Evolutionary conservation across 53 echinoderm and acorn worm genomes (phyloP).

Genomic region (Echinometra lucunter): DNA sequence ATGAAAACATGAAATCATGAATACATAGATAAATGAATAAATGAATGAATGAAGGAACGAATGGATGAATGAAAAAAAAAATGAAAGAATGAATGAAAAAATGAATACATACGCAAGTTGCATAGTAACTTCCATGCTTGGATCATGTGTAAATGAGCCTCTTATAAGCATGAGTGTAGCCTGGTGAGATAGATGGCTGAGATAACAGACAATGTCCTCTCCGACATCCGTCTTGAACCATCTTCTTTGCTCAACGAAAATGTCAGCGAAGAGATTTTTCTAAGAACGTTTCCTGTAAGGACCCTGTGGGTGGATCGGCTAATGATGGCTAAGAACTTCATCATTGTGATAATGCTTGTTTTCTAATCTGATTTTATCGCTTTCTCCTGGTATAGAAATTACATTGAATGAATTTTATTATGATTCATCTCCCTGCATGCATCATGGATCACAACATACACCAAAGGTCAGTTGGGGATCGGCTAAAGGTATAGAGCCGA

Average conservation of each 20-base stretch:
- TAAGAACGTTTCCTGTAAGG: neutral
- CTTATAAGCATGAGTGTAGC: neutral
- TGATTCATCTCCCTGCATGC: neutral
- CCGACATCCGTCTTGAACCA: neutral
- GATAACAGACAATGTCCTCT: constrained; percentile 46
- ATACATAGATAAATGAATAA: too few relatives aligned
- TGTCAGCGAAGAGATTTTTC: constrained; percentile 38
- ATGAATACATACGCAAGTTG: too few relatives aligned
- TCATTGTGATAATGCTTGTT: neutral
- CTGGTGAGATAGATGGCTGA: constrained; percentile 49
- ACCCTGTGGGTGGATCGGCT: neutral
- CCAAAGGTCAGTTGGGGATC: neutral
- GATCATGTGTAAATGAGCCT: too few relatives aligned
- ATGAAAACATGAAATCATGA: too few relatives aligned
- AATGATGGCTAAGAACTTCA: neutral
- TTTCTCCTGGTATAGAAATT: neutral
- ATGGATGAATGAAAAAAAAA: too few relatives aligned
- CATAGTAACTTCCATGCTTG: too few relatives aligned
- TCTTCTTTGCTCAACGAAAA: constrained; percentile 19
- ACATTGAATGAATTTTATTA: neutral
- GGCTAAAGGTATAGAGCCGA: neutral
- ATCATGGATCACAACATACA: neutral
- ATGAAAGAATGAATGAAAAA: too few relatives aligned
- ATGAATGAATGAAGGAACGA: too few relatives aligned
- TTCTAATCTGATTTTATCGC: neutral